These are phyloP conservation scores for Pelobates cultripes DNA, from an alignment of 2,797 vertebrate genomes.

Conservation along the genomic window DNA sequence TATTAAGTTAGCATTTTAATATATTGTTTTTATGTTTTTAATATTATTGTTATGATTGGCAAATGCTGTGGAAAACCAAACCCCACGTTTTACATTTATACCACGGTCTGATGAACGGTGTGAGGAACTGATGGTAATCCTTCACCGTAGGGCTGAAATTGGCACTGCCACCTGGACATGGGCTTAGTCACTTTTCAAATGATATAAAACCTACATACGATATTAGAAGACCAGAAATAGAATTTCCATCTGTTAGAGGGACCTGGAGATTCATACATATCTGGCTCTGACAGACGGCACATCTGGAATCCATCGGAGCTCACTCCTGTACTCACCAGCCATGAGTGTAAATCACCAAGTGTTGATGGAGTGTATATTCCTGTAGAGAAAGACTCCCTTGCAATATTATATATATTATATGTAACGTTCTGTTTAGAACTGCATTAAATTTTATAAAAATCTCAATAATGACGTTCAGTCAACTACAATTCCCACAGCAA, in stretches of 20 bases:
- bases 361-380: neutral
- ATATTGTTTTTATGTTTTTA: neutral
- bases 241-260: slow-evolving; percentile 42
- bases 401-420: neutral
- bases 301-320: slow-evolving; percentile 36
- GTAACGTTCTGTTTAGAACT: slow-evolving; percentile 4
- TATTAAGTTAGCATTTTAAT: too few relatives aligned
- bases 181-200: slow-evolving; percentile 32
- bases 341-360: neutral
- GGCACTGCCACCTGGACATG: slow-evolving; percentile 32
- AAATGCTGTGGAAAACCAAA: neutral
- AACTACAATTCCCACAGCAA: neutral
- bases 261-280: slow-evolving; percentile 35
- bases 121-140: neutral
- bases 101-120: neutral
- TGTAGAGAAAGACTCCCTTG: neutral
- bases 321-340: slow-evolving; percentile 10
- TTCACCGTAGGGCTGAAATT: neutral
- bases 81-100: neutral
- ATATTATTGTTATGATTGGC: neutral
- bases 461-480: neutral
- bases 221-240: slow-evolving; percentile 31
- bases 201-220: slow-evolving; percentile 22
- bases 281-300: slow-evolving; percentile 31
- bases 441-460: slow-evolving; percentile 1